Evolutionary conservation across 2,797 vertebrate species (phyloP).

Genomic region (Pipistrellus pygmaeus): DNA sequence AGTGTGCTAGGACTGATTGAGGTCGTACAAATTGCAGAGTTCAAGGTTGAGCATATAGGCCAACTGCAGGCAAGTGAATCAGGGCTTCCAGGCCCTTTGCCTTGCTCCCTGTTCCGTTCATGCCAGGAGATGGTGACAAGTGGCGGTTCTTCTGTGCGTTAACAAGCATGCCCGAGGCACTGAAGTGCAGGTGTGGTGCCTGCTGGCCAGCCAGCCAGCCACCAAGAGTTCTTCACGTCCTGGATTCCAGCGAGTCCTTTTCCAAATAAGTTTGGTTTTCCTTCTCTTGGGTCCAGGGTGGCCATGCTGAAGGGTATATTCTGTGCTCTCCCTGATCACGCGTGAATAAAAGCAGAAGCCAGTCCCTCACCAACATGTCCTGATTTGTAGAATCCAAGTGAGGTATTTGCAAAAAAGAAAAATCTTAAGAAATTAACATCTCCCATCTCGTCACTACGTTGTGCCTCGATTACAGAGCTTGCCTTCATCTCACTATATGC

Average conservation of each 20-base stretch:
- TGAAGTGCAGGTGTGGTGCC: constrained; percentile 59
- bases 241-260: constrained; percentile 79
- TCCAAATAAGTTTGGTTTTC: constrained; percentile 84
- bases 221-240: constrained; percentile 79
- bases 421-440: constrained; percentile 75
- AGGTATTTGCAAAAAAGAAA: constrained; percentile 89
- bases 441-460: constrained; percentile 63
- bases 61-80: constrained; percentile 72
- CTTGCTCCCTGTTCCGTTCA: constrained; percentile 78
- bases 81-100: constrained; percentile 66
- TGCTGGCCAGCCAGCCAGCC: constrained; percentile 71
- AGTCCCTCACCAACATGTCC: constrained; percentile 87
- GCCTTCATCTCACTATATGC: constrained; percentile 74
- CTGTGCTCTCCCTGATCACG: constrained; percentile 89
- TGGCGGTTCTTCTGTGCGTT: constrained; percentile 62
- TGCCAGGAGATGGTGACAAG: constrained; percentile 72
- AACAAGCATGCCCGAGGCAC: constrained; percentile 75
- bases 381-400: constrained; percentile 90
- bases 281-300: constrained; percentile 81
- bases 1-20: constrained; percentile 56
- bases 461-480: constrained; percentile 76
- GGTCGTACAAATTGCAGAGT: constrained; percentile 32
- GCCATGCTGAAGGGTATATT: constrained; percentile 83
- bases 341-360: constrained; percentile 88
- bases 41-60: constrained; percentile 67